These are phyloP conservation scores for Anomalospiza imberbis DNA, from an alignment of 2,797 vertebrate genomes.

Conservation along the genomic window DNA sequence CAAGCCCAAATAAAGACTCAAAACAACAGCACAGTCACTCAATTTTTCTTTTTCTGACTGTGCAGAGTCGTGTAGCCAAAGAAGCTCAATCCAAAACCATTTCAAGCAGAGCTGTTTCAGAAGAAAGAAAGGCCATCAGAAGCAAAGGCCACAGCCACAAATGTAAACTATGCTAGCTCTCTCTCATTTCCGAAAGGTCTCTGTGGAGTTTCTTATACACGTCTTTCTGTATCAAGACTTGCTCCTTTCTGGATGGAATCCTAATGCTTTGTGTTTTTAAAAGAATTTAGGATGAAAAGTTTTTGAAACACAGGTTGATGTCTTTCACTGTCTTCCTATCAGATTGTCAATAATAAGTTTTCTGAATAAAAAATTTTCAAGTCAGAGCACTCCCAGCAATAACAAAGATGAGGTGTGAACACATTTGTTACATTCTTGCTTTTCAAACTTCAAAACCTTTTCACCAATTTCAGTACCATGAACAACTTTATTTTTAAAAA, in stretches of 20 bases:
- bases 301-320: not conserved
- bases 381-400: not conserved
- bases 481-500: not conserved
- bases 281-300: not conserved
- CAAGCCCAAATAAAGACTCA: not conserved
- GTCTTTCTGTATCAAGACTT: not conserved
- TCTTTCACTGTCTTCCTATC: not conserved
- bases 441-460: not conserved
- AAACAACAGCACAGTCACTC: not conserved
- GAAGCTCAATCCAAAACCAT: not conserved
- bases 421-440: not conserved
- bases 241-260: not conserved
- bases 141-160: not conserved
- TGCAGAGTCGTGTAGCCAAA: not conserved
- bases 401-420: not conserved
- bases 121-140: not conserved
- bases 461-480: not conserved
- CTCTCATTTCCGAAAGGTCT: not conserved
- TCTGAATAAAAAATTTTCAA: not conserved
- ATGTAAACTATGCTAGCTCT: not conserved
- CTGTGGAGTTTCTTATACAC: not conserved
- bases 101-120: not conserved
- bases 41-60: not conserved
- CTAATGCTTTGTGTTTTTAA: not conserved
- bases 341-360: not conserved